Evolutionary conservation across 2,113 vertebrate species (phyloP).

Genomic region (Falcunculus frontatus): DNA sequence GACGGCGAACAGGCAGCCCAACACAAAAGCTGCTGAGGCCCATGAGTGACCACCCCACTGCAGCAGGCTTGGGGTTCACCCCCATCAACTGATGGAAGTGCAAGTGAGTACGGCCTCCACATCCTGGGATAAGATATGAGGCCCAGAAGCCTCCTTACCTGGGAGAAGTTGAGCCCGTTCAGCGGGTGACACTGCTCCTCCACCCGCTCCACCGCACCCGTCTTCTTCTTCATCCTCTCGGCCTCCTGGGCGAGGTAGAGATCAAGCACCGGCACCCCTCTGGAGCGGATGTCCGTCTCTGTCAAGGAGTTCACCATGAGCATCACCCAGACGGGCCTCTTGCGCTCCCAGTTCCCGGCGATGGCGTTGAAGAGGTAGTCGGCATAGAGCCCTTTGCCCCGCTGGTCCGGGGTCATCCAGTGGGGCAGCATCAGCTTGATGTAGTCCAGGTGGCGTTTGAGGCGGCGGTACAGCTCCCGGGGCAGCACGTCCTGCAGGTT

Average conservation of each 20-base stretch:
- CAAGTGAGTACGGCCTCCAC: background rate
- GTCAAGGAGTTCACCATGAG: slow-evolving; percentile 98
- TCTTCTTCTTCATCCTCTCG: slow-evolving; percentile 87
- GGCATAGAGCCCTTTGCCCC: slow-evolving; percentile 89
- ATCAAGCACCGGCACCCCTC: slow-evolving; percentile 92
- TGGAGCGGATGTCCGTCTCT: slow-evolving; percentile 89
- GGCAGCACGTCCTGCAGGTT: slow-evolving; percentile 93
- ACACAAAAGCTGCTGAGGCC: background rate
- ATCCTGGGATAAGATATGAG: background rate
- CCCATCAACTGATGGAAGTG: background rate
- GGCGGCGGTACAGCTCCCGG: slow-evolving; percentile 89
- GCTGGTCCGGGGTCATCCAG: slow-evolving; percentile 95
- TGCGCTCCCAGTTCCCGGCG: slow-evolving; percentile 97
- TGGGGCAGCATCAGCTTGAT: slow-evolving; percentile 96
- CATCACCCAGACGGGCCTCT: slow-evolving; percentile 98
- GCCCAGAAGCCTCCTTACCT: slow-evolving; percentile 75
- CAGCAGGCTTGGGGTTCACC: background rate
- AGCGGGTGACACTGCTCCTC: slow-evolving; percentile 97
- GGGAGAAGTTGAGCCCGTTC: slow-evolving; percentile 95
- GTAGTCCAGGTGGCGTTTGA: slow-evolving; percentile 97
- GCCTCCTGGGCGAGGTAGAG: slow-evolving; percentile 95
- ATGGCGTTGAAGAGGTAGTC: slow-evolving; percentile 98
- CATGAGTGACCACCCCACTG: rapidly evolving
- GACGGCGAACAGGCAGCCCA: rapidly evolving
- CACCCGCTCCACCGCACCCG: slow-evolving; percentile 91